These are phyloP conservation scores for Chiloscyllium punctatum DNA, from an alignment of 2,797 vertebrate species.

Conservation along the genomic window DNA sequence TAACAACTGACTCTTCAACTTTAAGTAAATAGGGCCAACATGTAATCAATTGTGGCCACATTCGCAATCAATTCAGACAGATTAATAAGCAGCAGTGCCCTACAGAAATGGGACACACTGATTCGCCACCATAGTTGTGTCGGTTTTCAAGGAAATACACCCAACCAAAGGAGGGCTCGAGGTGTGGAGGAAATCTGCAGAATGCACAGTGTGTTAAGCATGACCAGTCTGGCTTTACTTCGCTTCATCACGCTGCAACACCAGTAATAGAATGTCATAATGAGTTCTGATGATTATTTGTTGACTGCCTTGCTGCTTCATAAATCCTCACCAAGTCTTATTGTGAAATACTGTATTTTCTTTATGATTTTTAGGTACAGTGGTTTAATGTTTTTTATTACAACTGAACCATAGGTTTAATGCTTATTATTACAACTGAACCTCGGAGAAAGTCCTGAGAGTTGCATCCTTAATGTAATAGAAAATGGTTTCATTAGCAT, in stretches of 20 bases:
- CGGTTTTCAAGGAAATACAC: neutral
- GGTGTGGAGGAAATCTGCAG: constrained; percentile 17
- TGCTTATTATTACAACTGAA: constrained; percentile 36
- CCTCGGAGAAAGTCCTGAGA: constrained; percentile 30
- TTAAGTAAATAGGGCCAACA: neutral
- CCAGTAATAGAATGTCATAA: constrained; percentile 35
- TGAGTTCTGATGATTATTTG: constrained; percentile 36
- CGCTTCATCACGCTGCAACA: constrained; percentile 30
- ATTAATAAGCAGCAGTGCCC: neutral
- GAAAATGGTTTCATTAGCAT: constrained; percentile 38
- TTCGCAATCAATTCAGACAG: neutral
- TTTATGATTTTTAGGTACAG: constrained; percentile 38
- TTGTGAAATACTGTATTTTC: constrained; percentile 35
- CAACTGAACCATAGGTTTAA: constrained; percentile 35
- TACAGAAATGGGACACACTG: neutral
- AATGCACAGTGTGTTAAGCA: neutral
- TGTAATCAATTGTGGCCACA: neutral
- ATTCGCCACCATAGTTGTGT: neutral
- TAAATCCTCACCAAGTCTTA: constrained; percentile 34
- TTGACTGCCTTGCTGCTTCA: constrained; percentile 33
- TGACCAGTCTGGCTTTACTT: constrained; percentile 18
- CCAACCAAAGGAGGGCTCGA: neutral
- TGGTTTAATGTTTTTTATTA: constrained; percentile 39
- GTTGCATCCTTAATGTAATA: constrained; percentile 37
- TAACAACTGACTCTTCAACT: neutral